Evolutionary conservation across 1,140 invertebrate genomes (phyloP), one percentile per base, ranked within the genome.

Genomic region (Pseudachorutes palmiensis): DNA sequence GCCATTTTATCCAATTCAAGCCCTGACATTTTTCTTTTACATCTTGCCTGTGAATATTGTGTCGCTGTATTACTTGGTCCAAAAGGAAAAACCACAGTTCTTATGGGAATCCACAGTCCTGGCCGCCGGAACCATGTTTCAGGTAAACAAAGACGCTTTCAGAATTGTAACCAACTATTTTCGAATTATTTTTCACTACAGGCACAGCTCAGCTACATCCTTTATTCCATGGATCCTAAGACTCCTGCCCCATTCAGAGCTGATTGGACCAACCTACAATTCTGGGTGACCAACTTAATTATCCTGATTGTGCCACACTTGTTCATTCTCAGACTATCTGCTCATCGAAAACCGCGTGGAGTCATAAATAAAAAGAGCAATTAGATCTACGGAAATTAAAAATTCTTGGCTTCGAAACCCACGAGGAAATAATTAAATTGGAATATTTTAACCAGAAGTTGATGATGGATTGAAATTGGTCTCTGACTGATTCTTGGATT

Each of bases 91-190:
- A 26, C 67, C 69, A 33, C 24, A 28, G 2, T 73, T 62, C 55
- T 31, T 71, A n/a, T 73, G 69, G 69, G 72, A 73, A 33, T 28
- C 69, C 33, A 66, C 67, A 19, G 33, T 71, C 12, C 36, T 73
- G 2, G 62, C 71, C 41, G 72, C 72, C 22, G 72, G 72, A 33
- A 31, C 65, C 5, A 36, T 69, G 22, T 14, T 70, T 28, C 72
- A 73, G 45, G 72, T 73, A 58, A 45, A 19, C 19, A 12, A 12
- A 45, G 36, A 45, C 36, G 19, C 36, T 45, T 45, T 57, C 14
- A 57, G 5, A 19, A 5, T 64, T 22, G 24, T 28, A 28, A 30
- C 24, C 24, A 19, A 45, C 36, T 12, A 45, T 45, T 9, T 45
- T 45, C 29, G 28, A 29, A 26, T 60, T 24, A 22, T 29, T 29